Conservation (phyloP, 2,113 vertebrate genomes). For the Chlamydotis undulata region DNA sequence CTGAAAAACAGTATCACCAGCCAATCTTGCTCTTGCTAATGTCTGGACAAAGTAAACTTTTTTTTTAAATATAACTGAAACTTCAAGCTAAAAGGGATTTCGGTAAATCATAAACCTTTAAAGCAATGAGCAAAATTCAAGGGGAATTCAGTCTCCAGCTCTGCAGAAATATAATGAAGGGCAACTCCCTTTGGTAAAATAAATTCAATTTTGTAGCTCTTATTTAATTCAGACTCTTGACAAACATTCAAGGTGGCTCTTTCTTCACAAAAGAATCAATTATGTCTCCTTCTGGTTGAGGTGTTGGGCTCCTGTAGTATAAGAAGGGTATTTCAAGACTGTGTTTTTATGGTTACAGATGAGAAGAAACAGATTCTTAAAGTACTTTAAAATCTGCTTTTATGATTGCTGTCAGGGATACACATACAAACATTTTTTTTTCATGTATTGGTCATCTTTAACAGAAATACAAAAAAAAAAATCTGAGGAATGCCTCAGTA, state of each 20-base stretch:
- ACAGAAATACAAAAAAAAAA: not conserved
- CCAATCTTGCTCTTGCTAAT: not conserved
- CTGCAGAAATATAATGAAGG: not conserved
- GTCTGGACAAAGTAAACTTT: not conserved
- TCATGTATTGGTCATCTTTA: not conserved
- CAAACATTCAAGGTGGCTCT: not conserved
- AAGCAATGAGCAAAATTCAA: not conserved
- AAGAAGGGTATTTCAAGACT: not conserved
- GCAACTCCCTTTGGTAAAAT: not conserved
- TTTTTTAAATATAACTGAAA: conserved; percentile 11
- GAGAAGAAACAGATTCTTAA: not conserved
- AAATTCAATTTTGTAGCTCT: not conserved
- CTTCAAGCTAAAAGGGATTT: not conserved
- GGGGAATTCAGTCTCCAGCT: not conserved
- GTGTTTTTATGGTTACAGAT: not conserved
- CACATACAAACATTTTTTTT: not conserved
- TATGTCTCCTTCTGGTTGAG: not conserved
- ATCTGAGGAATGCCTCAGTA: not conserved
- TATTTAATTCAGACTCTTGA: not conserved
- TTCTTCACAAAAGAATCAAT: not conserved
- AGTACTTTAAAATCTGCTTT: not conserved
- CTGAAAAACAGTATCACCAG: not conserved
- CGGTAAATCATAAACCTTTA: not conserved
- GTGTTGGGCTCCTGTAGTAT: not conserved
- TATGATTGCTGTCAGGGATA: not conserved